phyloP scores from a whole-genome alignment of 2,888 invertebrate genomes.

The Spisula solida region DNA sequence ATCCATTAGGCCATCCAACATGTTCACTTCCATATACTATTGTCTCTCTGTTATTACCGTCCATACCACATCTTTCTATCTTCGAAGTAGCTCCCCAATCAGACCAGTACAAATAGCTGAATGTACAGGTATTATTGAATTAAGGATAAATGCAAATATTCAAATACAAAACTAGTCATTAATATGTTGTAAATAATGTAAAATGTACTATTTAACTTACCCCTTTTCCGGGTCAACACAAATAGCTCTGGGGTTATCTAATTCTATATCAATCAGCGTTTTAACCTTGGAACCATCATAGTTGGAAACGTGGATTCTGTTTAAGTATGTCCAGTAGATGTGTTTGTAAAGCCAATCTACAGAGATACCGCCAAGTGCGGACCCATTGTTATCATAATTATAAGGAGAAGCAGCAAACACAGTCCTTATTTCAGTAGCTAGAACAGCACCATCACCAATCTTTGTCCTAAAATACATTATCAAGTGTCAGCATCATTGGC shows the following conservation, averaged over 20 bases:
- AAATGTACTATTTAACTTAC: conserved; percentile 68
- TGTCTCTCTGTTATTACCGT: too few species aligned
- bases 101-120: conserved; percentile 98
- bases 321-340: conserved; percentile 94
- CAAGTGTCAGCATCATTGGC: too few species aligned
- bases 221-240: conserved; percentile 83
- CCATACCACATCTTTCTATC: too few species aligned
- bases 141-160: neutral
- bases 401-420: conserved; percentile 49
- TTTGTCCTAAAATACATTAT: conserved; percentile 90
- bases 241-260: conserved; percentile 93
- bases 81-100: too few species aligned
- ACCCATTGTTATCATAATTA: conserved; percentile 90
- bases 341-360: conserved; percentile 99
- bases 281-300: conserved; percentile 96
- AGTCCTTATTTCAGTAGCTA: conserved; percentile 46
- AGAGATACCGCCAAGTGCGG: conserved; percentile 96
- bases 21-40: too few species aligned
- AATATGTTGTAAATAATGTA: neutral
- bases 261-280: conserved; percentile 92
- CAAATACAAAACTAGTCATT: neutral
- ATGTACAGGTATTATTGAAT: too few species aligned
- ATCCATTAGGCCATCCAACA: too few species aligned
- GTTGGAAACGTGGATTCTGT: conserved; percentile 96
- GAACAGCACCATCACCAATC: conserved; percentile 88